Base-by-base conservation (phyloP, 2,113 vertebrate genomes). In the Dicentrarchus labrax region DNA sequence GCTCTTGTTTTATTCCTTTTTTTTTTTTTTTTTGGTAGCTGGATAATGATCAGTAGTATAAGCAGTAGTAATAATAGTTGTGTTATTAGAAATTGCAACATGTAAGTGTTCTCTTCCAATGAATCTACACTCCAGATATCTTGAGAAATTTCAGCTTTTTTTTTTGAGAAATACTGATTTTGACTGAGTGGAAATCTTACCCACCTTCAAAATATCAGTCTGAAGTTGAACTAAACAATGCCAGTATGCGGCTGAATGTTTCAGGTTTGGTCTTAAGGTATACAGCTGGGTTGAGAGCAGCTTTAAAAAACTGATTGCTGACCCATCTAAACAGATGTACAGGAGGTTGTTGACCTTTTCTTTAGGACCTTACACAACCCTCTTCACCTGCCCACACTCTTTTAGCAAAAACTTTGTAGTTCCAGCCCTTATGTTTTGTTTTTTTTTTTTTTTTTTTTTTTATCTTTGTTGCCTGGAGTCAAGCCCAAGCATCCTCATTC, bases 291-390 rank as follows among this genome's bases (percentile, higher is more conserved):
- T 60, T 10, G n/a, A 77, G 13, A 66, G 24, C 47, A 51, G 39
- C 5, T 76, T 74, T 36, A n/a, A 75, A 79, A 61, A 83, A 88
- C 67, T 21, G 73, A 82, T 80, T 67, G 9, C 47, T 69, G n/a
- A 8, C 11, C 45, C 22, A 4, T 85, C 48, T 59, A 5, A 13
- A 19, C 64, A 72, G 53, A 59, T 47, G 16, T 48, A 43, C 47
- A 67, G 30, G 39, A 41, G 10, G 69, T 7, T 45, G 17, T 70
- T 85, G 73, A 88, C 67, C 68, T 83, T 87, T 70, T 54, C 36
- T 67, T 39, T 39, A 1, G 38, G 75, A 50, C 48, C 17, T 8
- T 1, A 1, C 21, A 1, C 22, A 45, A 15, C 56, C 36, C 30
- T 67, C 70, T 43, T 62, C 41, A 56, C 45, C 72, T 48, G 5